A percentile compares a stretch with the other conserved stretches of the same genome.
Conservation (phyloP, 2,797 vertebrate species). For the Microctenopoma stevenorrisi region DNA sequence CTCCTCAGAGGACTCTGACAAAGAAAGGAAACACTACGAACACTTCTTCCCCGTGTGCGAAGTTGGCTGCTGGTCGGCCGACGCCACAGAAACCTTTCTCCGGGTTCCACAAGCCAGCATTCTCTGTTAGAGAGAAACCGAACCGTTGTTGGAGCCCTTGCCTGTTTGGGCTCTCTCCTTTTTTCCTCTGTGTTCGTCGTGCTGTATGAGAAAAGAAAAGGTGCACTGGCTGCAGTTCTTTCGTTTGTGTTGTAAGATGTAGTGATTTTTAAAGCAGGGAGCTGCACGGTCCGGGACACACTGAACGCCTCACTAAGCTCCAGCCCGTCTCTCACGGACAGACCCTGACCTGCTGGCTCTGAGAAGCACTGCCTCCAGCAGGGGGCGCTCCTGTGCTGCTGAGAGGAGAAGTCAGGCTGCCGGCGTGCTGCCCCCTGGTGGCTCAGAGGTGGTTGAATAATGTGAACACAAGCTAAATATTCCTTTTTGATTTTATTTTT, state of each 20-base stretch:
- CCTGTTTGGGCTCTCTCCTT: slow-evolving; percentile 14
- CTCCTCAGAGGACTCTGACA: slow-evolving; percentile 77
- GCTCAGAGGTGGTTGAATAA: slow-evolving; percentile 37
- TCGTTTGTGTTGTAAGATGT: slow-evolving; percentile 47
- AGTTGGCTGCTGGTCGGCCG: slow-evolving; percentile 92
- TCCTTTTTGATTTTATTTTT: slow-evolving; percentile 47
- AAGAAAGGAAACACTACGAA: slow-evolving; percentile 20
- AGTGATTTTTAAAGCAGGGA: slow-evolving; percentile 46
- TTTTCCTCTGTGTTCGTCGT: slow-evolving; percentile 27
- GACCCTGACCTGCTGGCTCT: neutral
- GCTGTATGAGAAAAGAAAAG: slow-evolving; percentile 9
- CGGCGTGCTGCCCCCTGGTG: slow-evolving; percentile 63
- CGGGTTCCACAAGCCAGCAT: slow-evolving; percentile 65
- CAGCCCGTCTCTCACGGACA: neutral
- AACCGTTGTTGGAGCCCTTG: slow-evolving; percentile 49
- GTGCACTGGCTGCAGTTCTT: slow-evolving; percentile 70
- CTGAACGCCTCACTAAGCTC: neutral
- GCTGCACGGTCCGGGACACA: neutral
- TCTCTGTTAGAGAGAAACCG: slow-evolving; percentile 56
- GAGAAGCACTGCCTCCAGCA: neutral
- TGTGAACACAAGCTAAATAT: slow-evolving; percentile 35
- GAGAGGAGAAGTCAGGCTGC: neutral
- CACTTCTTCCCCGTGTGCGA: slow-evolving; percentile 5
- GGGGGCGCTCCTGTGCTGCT: slow-evolving; percentile 28
- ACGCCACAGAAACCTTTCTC: slow-evolving; percentile 66